Evolutionary conservation across 2,888 invertebrate species (phyloP), one percentile per base, ranked within the genome.

Genomic region (Flexamia atlantica): DNA sequence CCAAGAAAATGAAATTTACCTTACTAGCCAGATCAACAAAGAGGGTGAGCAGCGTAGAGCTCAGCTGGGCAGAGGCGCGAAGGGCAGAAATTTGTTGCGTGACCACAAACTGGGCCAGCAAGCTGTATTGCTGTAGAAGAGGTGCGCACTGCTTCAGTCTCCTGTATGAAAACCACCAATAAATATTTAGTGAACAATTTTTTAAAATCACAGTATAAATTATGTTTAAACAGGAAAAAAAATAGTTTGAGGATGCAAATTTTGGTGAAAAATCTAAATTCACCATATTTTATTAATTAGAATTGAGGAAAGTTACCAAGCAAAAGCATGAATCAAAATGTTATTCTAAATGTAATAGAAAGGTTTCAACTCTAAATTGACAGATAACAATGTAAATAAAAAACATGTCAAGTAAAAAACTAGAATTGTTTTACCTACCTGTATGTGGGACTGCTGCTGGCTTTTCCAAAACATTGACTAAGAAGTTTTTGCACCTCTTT

Each of bases 21-120:
- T 95, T 93, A 92, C 96, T 57, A 17, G 95, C 94, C 40, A 99
- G 91, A 87, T 97, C 96, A 0, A 95, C 93, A 90, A 98, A 99
- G 17, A 98, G 94, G 85, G 95, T 95, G 82, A 97, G 90, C 83
- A 98, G 91, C 3, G 97, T 93, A 0, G 96, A 96, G 9, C 96
- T 91, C 91, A 98, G 94, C 91, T 98, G 98, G 87, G 95, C 94
- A 0, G 95, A 94, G 0, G 95, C 92, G 87, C 97, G 93, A 88
- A 97, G 96, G 0, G 95, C 93, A 0, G 95, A 94, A 1, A 97
- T 92, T 89, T 95, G 94, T 87, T 96, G 95, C 0, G 95, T 94
- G 5, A 98, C 89, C 88, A 96, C 95, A 89, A 94, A 97, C 89
- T 97, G 95, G 0, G 94, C 93, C 74, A 97, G 91, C 25, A 95